Base-by-base conservation (phyloP, 2,797 vertebrate species). In the Sphenodon punctatus region DNA sequence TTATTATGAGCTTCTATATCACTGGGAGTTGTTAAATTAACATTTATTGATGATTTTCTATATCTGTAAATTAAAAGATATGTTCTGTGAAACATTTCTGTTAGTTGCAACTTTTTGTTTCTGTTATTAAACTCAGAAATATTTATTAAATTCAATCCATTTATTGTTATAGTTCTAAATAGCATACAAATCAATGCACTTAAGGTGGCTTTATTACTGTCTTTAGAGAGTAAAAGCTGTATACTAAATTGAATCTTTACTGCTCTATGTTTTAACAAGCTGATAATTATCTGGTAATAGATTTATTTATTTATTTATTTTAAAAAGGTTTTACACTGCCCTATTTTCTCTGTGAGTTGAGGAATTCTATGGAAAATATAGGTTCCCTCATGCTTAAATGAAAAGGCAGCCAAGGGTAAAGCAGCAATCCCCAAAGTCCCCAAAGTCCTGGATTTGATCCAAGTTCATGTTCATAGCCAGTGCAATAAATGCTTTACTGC, bases 201-300 rank as follows among this genome's bases (percentile, higher is more conserved):
- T 51, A 75, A 67, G 43, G 27, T 82, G 30, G 20, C 49, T 76
- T 75, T 82, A 78, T 38, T 80, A 36, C 30, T 45, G 82, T 70
- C 76, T 70, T 68, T 65, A 87, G 68, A 73, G 39, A 82, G 51
- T 45, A 88, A 84, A 84, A 66, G 27, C 6, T 53, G 7, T 42
- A 69, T 63, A 79, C 17, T 22, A 75, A 82, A 80, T 36, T 75
- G 56, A 66, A 82, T 75, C n/a, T 49, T 73, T 69, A 73, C 20
- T 78, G 68, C 32, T 68, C 43, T 46, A 4, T 53, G 32, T 76
- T 82, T 78, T 80, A 82, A 74, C 55, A 80, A 45, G 39, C 42
- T 78, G 49, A 16, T 84, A 78, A 78, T 78, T 87, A 59, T 75
- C 27, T 66, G 59, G 38, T 72, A 77, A 75, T 74, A 46, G 19